Evolutionary conservation across 2,797 vertebrate species (phyloP), one percentile per base, ranked within the genome.

Genomic region (Petrocephalus schoutedeni): DNA sequence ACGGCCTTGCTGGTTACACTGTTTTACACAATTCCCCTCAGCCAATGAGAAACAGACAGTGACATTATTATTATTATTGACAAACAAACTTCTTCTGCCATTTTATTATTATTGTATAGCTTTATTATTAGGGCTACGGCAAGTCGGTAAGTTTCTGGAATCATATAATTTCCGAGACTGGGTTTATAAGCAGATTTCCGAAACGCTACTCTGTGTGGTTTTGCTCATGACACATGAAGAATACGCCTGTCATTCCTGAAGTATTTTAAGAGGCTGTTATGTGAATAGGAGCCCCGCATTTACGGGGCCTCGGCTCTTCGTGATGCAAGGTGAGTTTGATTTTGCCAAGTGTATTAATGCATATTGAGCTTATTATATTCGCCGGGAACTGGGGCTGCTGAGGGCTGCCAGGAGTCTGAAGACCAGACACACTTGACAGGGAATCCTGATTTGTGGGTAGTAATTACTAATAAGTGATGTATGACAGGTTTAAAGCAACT

Each of bases 401-500:
- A 45, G 71, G 6, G 14, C 36, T 45, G 36, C 36, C 32, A 45
- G 32, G 16, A 14, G 71, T 10, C 71, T 77, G 36, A 77, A 45
- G 36, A 45, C 14, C 71, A 77, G 32, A 77, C 71, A 77, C 32
- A 45, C 36, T 45, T 41, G 71, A 77, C 71, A 77, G 36, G 71
- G 41, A 77, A 77, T 45, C 28, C 71, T 77, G 71, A 77, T 77
- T 77, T 77, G 71, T 77, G 36, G 71, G 71, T 77, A 77, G 41
- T 77, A 77, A 77, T 77, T 77, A 77, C 71, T 77, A 45, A 41
- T 77, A 77, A 77, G 32, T 77, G 36, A 77, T 77, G 36, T 77
- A 77, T 77, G 71, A 41, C 71, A 77, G 71, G 45, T 53, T 83
- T 83, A 45, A 51, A 83, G 80, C n/a, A 10, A 21, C 80, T 83